Percentiles rank a stretch among this genome's conserved stretches.
Conservation (phyloP, 2,113 vertebrate species). For the Shinisaurus crocodilurus region DNA sequence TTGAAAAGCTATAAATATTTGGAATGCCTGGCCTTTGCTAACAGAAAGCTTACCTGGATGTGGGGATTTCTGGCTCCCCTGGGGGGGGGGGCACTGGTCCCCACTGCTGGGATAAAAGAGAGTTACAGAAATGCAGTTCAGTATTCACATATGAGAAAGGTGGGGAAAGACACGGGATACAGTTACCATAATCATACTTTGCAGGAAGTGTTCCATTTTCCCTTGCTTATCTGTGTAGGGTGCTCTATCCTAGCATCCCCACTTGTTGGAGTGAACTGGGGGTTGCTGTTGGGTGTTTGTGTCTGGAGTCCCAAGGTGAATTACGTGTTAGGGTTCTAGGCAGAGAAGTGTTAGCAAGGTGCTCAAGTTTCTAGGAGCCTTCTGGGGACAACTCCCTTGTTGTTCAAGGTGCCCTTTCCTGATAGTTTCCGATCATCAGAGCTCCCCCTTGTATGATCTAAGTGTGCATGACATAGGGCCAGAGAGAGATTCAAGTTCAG, state of each 20-base stretch:
- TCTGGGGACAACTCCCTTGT: background rate
- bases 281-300: background rate
- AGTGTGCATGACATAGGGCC: background rate
- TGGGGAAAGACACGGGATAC: background rate
- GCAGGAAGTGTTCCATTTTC: background rate
- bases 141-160: background rate
- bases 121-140: background rate
- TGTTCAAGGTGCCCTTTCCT: background rate
- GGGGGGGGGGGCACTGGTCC: no score
- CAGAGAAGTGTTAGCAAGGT: background rate
- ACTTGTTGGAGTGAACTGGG: background rate
- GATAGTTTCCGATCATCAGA: background rate
- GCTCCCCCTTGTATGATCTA: background rate
- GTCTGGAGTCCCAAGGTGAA: background rate
- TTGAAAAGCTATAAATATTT: accelerated
- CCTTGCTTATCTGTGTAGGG: background rate
- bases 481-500: background rate
- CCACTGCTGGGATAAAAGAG: no score
- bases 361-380: background rate
- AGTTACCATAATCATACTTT: background rate
- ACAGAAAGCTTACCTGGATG: no score
- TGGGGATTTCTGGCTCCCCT: no score
- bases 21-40: background rate
- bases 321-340: background rate
- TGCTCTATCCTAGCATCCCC: background rate